Base-by-base conservation (phyloP, 2,113 vertebrate species). In the Fregata magnificens region DNA sequence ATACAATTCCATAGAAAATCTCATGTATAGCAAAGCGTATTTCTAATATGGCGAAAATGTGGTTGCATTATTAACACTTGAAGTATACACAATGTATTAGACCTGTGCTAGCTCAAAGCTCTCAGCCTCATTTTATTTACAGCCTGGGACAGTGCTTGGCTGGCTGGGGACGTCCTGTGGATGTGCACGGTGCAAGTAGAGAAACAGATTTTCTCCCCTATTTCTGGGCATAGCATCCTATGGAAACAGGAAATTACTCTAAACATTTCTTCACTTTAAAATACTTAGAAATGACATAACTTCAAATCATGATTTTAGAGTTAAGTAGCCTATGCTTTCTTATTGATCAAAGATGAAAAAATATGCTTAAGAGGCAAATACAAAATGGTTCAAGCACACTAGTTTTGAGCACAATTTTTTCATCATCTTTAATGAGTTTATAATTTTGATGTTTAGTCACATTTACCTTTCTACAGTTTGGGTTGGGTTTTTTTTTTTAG, bases 141-240 rank as follows among this genome's bases (percentile, higher is more conserved):
- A 86, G 24, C 9, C 26, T 4, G 6, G 21, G 9, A 71, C 32
- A 67, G 31, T 49, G 72, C 14, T 65, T 92, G 63, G 36, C 34
- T 95, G 53, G 8, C 36, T 74, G 45, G 22, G 6, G 17, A 52
- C 45, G 20, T 66, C 50, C 42, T 73, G 52, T 45, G 29, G 26
- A 44, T 36, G 20, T 31, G 12, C 7, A 47, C 0, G 0, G 24
- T 49, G 5, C n/a, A 71, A 93, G 18, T 0, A 62, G 15, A 83
- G 56, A 91, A 92, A 81, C 12, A 70, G 18, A 74, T 82, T 93
- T 95, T 69, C 31, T 86, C 9, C 17, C 9, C 21, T 4, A 1
- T 71, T 88, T 92, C 50, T 62, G 26, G 45, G 13, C 50, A 66
- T 31, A 13, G 8, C 25, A 40, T 47, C 34, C 52, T 50, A 18